Conservation (phyloP, 2,797 vertebrate genomes). For the Apogon hyalosoma region DNA sequence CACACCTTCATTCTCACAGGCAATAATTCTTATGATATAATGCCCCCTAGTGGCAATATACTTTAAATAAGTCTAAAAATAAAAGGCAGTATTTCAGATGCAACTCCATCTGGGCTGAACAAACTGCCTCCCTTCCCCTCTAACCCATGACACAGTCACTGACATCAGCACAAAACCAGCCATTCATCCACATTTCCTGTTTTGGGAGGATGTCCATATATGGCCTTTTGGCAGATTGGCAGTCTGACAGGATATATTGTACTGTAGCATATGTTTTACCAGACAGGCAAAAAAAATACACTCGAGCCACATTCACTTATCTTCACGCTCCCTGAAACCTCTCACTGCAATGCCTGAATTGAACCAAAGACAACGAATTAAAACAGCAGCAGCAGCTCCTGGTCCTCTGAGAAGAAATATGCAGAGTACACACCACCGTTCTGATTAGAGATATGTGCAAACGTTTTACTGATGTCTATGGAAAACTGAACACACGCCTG, state of each 20-base stretch:
- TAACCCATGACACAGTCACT: conserved; percentile 51
- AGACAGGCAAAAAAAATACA: conserved; percentile 1
- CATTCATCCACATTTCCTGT: conserved; percentile 53
- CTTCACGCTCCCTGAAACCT: background rate
- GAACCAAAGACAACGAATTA: conserved; percentile 12
- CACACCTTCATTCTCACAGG: background rate
- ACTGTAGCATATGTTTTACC: background rate
- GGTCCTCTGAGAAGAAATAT: conserved; percentile 68
- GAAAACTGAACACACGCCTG: conserved; percentile 51
- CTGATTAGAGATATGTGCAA: conserved; percentile 64
- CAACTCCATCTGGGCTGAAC: conserved; percentile 27
- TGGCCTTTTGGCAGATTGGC: conserved; percentile 48
- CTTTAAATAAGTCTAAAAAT: conserved; percentile 34
- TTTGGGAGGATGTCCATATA: conserved; percentile 58
- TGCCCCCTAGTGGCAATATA: conserved; percentile 73
- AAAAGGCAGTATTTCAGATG: conserved; percentile 41
- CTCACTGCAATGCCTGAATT: conserved; percentile 13
- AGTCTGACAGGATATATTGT: conserved; percentile 21
- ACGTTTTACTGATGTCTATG: conserved; percentile 45
- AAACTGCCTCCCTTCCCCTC: conserved; percentile 30
- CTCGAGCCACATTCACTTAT: conserved; percentile 28
- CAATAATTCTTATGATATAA: conserved; percentile 54
- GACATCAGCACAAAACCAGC: conserved; percentile 47
- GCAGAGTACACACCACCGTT: conserved; percentile 38
- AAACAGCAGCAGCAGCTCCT: conserved; percentile 37